Percentiles rank a stretch among this genome's conserved stretches.
These are phyloP conservation scores for Idaea straminata DNA, from an alignment of 2,888 invertebrate species.

Conservation along the genomic window DNA sequence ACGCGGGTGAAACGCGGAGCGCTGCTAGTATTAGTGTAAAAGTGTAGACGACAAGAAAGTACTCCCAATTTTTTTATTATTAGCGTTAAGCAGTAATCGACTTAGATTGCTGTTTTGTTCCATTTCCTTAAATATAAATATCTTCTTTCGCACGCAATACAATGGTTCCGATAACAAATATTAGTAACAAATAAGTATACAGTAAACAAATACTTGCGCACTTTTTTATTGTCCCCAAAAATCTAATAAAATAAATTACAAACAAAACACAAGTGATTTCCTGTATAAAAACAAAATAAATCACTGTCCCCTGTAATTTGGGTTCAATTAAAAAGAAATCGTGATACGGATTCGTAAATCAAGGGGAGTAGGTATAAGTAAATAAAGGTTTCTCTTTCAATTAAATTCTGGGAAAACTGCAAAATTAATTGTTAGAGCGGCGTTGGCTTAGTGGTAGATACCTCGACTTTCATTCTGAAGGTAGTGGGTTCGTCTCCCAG, in stretches of 20 bases:
- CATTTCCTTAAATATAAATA: neutral
- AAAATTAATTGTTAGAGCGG: neutral
- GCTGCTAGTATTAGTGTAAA: too few relatives aligned
- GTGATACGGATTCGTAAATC: neutral
- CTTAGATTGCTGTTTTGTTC: neutral
- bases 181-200: too few relatives aligned
- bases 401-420: neutral
- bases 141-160: neutral
- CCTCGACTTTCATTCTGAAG: too few relatives aligned
- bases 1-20: too few relatives aligned
- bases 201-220: neutral
- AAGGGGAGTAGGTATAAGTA: neutral
- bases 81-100: neutral
- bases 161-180: neutral
- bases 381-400: neutral
- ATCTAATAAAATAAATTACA: neutral
- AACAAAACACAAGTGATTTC: slow-evolving; percentile 1
- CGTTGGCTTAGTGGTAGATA: too few relatives aligned
- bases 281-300: neutral
- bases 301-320: neutral
- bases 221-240: neutral
- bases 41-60: neutral
- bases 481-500: too few relatives aligned
- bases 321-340: slow-evolving; percentile 1
- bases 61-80: neutral